Evolutionary conservation across 2,888 invertebrate species (phyloP).

Genomic region (Drosophila niveifrons): DNA sequence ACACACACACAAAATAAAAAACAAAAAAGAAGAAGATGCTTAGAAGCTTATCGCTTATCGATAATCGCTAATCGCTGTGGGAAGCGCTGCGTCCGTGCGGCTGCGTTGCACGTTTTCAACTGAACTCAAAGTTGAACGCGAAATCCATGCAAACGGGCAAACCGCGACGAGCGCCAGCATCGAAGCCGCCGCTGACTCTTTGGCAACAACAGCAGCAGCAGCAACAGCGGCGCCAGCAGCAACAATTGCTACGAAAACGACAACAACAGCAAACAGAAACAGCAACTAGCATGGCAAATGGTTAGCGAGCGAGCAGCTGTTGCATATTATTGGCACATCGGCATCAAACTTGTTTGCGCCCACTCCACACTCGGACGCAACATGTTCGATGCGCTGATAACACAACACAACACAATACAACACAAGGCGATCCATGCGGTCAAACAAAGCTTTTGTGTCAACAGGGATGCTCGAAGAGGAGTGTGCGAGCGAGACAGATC

Average conservation of each 20-base stretch:
- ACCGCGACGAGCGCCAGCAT: constrained; percentile 41
- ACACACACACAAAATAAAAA: constrained; percentile 11
- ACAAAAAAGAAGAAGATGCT: constrained; percentile 10
- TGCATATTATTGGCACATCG: constrained; percentile 75
- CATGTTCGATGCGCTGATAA: constrained; percentile 73
- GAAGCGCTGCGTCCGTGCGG: constrained; percentile 70
- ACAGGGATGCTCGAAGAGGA: background rate
- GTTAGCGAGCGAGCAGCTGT: constrained; percentile 45
- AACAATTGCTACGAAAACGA: constrained; percentile 29
- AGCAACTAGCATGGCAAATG: constrained; percentile 29
- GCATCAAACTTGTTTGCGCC: constrained; percentile 55
- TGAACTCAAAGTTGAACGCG: constrained; percentile 72
- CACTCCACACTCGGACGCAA: constrained; percentile 29
- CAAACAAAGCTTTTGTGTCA: background rate
- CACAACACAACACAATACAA: constrained; percentile 8
- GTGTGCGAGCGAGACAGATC: background rate
- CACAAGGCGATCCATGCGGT: background rate
- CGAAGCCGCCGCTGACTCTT: constrained; percentile 39
- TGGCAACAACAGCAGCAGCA: constrained; percentile 44
- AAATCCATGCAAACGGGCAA: constrained; percentile 67
- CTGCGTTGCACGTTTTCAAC: constrained; percentile 79
- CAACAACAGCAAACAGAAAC: constrained; percentile 13
- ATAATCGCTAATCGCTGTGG: constrained; percentile 39
- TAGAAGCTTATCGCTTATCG: constrained; percentile 23
- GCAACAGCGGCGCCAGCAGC: constrained; percentile 26